phyloP scores from a whole-genome alignment of 2,113 vertebrate genomes.

The Pogonocichla stellata region DNA sequence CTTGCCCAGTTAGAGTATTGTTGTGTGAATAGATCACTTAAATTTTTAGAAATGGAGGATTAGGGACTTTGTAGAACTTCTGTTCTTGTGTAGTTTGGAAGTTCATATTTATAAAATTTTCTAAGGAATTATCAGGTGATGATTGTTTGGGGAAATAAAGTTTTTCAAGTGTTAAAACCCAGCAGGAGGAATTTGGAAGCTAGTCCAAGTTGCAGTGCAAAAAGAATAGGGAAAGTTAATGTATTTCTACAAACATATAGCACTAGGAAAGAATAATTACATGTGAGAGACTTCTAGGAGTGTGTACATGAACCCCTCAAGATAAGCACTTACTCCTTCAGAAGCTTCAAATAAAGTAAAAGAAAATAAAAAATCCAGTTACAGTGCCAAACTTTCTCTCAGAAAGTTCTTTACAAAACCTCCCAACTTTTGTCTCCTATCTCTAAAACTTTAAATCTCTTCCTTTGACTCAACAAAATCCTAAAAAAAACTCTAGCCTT shows the following conservation, averaged over 20 bases:
- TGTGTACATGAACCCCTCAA: background rate
- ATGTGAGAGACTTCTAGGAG: background rate
- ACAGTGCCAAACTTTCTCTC: background rate
- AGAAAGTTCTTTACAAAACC: slow-evolving; percentile 9
- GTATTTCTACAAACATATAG: background rate
- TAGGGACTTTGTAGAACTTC: background rate
- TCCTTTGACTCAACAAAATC: background rate
- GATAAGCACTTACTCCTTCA: slow-evolving; percentile 8
- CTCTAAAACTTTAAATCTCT: background rate
- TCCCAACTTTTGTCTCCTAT: background rate
- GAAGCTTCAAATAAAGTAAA: background rate
- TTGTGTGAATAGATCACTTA: background rate
- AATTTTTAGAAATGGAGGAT: background rate
- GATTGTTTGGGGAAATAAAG: background rate
- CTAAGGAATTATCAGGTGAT: background rate
- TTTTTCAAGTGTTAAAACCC: background rate
- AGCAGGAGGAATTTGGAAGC: background rate
- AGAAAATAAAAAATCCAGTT: background rate
- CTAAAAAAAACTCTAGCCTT: background rate
- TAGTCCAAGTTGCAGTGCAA: background rate
- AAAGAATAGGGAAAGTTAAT: background rate
- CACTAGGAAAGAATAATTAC: background rate
- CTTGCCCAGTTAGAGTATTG: fast-evolving
- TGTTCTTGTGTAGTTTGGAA: background rate
- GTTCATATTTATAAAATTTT: background rate